Evolutionary conservation across 2,797 vertebrate genomes (phyloP).

Genomic region (Danionella dracula): DNA sequence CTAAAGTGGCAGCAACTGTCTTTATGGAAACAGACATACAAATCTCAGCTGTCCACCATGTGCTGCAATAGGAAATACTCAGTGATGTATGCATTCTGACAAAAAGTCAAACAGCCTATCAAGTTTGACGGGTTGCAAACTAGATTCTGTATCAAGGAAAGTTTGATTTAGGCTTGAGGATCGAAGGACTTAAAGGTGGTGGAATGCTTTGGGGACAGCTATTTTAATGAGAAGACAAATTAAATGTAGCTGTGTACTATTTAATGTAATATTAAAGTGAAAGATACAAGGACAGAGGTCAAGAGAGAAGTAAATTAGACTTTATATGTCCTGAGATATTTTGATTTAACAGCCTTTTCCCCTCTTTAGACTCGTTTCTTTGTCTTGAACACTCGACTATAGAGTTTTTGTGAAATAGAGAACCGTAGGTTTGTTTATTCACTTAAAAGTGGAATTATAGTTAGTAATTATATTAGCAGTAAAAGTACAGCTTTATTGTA

Average conservation of each 20-base stretch:
- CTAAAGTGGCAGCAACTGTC: background rate
- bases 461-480: too few species aligned
- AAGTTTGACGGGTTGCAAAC: constrained; percentile 1
- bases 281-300: background rate
- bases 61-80: background rate
- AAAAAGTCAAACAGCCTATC: constrained; percentile 11
- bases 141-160: background rate
- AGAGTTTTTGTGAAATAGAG: too few species aligned
- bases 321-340: constrained; percentile 19
- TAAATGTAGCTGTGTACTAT: background rate
- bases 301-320: constrained; percentile 15
- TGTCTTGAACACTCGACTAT: too few species aligned
- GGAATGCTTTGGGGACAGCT: background rate
- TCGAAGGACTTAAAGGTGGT: background rate
- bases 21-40: constrained; percentile 18
- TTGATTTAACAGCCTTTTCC: constrained; percentile 20
- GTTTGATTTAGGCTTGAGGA: background rate
- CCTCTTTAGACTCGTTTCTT: too few species aligned
- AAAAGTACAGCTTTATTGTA: too few species aligned
- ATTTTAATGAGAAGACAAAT: constrained; percentile 15
- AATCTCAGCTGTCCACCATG: background rate
- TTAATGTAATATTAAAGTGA: constrained; percentile 20
- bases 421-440: too few species aligned
- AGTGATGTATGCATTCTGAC: background rate
- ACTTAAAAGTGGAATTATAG: too few species aligned